phyloP scores from a whole-genome alignment of 64 coral and sea anemone genomes.

The Pocillopora verrucosa region DNA sequence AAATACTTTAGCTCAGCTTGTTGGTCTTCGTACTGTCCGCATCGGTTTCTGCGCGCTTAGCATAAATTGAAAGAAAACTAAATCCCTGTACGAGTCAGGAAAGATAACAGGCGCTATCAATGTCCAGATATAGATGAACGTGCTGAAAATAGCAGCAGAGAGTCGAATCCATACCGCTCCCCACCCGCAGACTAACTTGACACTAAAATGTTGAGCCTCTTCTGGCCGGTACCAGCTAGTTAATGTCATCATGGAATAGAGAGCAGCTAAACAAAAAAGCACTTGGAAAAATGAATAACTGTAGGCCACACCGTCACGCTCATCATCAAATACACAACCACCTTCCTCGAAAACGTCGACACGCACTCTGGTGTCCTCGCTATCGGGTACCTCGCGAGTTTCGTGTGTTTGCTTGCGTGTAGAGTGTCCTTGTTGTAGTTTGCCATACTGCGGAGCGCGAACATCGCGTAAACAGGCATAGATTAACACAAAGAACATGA shows the following conservation, averaged over 20 bases:
- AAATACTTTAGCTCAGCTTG: neutral
- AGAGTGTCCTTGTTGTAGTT: conserved; percentile 51
- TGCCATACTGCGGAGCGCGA: conserved; percentile 84
- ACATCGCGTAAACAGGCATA: conserved; percentile 72
- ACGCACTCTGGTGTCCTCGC: neutral
- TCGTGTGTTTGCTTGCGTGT: neutral
- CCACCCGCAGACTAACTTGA: conserved; percentile 92
- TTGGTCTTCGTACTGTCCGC: neutral
- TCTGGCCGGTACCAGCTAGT: conserved; percentile 96
- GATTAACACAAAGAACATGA: conserved; percentile 90
- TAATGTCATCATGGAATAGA: conserved; percentile 91
- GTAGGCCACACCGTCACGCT: conserved; percentile 78
- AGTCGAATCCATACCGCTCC: conserved; percentile 94
- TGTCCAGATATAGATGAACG: conserved; percentile 98
- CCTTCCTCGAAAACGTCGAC: neutral
- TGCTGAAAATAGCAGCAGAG: conserved; percentile 89
- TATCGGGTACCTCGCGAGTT: neutral
- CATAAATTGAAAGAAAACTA: conserved; percentile 98
- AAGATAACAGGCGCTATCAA: conserved; percentile 94
- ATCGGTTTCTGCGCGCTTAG: conserved; percentile 9
- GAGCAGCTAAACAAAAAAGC: conserved; percentile 71
- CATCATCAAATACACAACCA: conserved; percentile 64
- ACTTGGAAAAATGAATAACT: conserved; percentile 97
- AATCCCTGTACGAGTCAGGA: conserved; percentile 90
- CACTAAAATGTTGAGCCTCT: conserved; percentile 79